phyloP scores from a whole-genome alignment of 1,140 invertebrate species.

The Campoletis sonorensis region DNA sequence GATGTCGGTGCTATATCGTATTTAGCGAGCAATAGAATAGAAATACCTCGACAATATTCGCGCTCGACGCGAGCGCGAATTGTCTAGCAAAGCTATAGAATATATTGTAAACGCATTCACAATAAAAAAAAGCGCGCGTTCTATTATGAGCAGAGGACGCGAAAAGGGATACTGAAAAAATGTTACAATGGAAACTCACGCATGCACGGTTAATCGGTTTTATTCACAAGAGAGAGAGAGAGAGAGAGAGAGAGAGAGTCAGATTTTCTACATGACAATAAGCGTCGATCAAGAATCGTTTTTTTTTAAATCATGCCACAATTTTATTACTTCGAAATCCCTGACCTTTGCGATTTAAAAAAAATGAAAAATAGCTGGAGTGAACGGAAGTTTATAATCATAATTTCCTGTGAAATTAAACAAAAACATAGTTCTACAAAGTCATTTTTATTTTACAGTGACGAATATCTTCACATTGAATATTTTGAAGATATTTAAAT shows the following conservation, averaged over 20 bases:
- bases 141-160: too few species aligned
- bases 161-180: neutral
- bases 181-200: neutral
- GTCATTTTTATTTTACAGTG: neutral
- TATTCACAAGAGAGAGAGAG: neutral
- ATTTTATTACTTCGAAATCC: too few species aligned
- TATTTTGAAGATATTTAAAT: neutral
- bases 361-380: too few species aligned
- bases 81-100: slow-evolving; percentile 2
- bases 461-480: neutral
- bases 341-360: too few species aligned
- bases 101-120: neutral
- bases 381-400: too few species aligned
- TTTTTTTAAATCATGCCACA: neutral
- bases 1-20: neutral
- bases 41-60: too few species aligned
- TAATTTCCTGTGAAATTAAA: too few species aligned
- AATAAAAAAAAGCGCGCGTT: neutral
- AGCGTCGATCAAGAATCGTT: neutral
- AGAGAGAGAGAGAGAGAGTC: too few species aligned
- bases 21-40: neutral
- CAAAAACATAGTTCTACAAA: too few species aligned
- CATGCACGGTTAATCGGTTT: neutral
- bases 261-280: neutral
- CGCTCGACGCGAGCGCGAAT: neutral